phyloP scores from a whole-genome alignment of 2,113 vertebrate species.

The Periophthalmus modestus region DNA sequence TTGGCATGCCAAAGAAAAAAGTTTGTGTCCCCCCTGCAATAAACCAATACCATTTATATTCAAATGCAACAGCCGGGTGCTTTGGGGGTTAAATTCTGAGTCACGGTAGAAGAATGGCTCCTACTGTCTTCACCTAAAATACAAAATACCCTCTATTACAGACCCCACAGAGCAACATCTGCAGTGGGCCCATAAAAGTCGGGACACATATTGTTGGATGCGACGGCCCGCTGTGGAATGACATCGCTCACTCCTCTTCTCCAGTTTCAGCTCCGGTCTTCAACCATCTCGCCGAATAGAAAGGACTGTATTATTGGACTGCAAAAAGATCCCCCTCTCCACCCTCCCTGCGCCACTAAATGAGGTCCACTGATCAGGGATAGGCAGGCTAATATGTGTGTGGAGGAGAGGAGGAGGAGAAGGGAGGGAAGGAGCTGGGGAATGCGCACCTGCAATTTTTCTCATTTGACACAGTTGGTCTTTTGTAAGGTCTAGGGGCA shows the following conservation, averaged over 20 bases:
- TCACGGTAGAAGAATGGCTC: conserved; percentile 21
- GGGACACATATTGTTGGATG: conserved; percentile 33
- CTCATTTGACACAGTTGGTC: conserved; percentile 71
- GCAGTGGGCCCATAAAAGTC: conserved; percentile 52
- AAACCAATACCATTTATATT: conserved; percentile 1
- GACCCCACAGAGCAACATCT: conserved; percentile 55
- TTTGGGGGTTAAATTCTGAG: conserved; percentile 15
- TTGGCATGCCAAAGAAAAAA: neutral
- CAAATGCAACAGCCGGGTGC: conserved; percentile 10
- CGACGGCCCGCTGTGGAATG: conserved; percentile 55
- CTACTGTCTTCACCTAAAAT: neutral
- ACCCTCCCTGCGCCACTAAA: conserved; percentile 36
- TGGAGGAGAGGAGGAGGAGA: conserved; percentile 35
- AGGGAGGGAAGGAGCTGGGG: conserved; percentile 41
- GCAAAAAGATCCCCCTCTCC: conserved; percentile 61
- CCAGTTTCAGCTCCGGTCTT: conserved; percentile 58
- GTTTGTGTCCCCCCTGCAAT: neutral
- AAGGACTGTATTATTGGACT: conserved; percentile 64
- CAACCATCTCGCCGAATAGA: conserved; percentile 52
- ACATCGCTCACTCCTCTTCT: conserved; percentile 59
- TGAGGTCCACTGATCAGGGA: conserved; percentile 54
- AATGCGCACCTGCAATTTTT: conserved; percentile 76
- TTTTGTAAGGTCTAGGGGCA: conserved; percentile 59
- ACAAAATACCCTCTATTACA: conserved; percentile 46
- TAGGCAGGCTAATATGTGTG: conserved; percentile 41